Evolutionary conservation across 2,113 vertebrate genomes (phyloP), one percentile per base, ranked within the genome.

Genomic region (Nettapus auritus): DNA sequence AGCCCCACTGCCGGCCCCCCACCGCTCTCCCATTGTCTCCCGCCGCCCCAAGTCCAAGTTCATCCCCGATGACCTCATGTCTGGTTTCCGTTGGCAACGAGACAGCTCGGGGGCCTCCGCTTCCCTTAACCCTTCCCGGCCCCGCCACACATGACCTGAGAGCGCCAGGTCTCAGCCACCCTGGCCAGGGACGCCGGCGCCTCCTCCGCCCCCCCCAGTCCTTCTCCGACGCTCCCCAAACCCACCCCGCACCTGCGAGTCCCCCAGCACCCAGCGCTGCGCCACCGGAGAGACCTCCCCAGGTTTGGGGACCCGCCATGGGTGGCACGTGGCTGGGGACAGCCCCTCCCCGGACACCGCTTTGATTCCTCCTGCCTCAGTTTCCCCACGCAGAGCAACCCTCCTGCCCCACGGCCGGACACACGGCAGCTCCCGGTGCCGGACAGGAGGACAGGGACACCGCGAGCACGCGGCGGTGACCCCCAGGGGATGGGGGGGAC

Each of bases 61-160:
- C 94, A 93, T 94, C 94, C 93, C 70, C 28, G 96, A 98, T 98
- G 98, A 98, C 98, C 98, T 98, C 98, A 98, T 98, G 98, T 98
- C 98, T 98, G 98, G 98, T 98, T 98, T 98, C 98, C 96, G 79
- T 21, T 98, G 98, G 98, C 98, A 98, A 98, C 98, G 97, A 98
- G 98, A 98, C 98, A 96, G 97, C 96, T 94, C 91, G 93, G 97
- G 97, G 82, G 96, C 97, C 48, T 18, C 52, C 3, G 57, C 87
- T 95, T 96, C 95, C 96, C 93, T 96, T 96, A 96, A 96, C 96
- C 93, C 95, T 95, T 95, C 89, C 84, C 34, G 1, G 60, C 69
- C 87, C 87, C 2, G 0, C 70, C 93, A 95, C 82, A 69, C 29
- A 64, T 91, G 87, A 85, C 82, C 88, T 8, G 11, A 91, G 67